phyloP scores from a whole-genome alignment of 2,888 invertebrate species.

The Synanthedon formicaeformis region DNA sequence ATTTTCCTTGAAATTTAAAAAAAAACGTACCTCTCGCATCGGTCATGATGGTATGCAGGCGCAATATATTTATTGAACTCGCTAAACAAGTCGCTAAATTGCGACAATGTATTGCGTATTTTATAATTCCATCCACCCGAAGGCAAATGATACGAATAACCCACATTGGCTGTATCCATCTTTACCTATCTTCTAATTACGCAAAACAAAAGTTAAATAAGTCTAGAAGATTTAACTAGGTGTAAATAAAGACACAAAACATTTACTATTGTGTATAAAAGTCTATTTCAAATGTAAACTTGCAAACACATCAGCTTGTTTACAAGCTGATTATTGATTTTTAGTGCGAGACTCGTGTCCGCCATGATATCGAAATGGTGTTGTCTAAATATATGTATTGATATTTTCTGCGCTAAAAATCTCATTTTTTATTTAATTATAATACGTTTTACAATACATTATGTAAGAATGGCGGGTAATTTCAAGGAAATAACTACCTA shows the following conservation, averaged over 20 bases:
- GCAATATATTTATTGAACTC: conserved; percentile 97
- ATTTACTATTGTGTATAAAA: conserved; percentile 33
- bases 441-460: too few relatives aligned
- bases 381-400: too few relatives aligned
- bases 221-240: conserved; percentile 9
- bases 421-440: too few relatives aligned
- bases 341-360: conserved; percentile 18
- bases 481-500: too few relatives aligned
- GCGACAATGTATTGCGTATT: conserved; percentile 83
- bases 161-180: conserved; percentile 75
- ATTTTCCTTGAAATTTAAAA: too few relatives aligned
- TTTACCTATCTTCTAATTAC: conserved; percentile 4
- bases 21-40: conserved; percentile 86
- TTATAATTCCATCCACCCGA: conserved; percentile 82
- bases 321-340: conserved; percentile 65
- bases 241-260: conserved; percentile 41
- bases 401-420: too few relatives aligned
- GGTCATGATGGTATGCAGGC: conserved; percentile 96
- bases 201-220: conserved; percentile 1
- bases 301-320: conserved; percentile 55
- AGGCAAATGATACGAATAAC: conserved; percentile 87
- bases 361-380: not conserved
- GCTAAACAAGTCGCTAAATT: conserved; percentile 94
- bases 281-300: conserved; percentile 19
- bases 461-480: too few relatives aligned